phyloP scores from a whole-genome alignment of 2,888 invertebrate species.

The Dichetophora obliterata region DNA sequence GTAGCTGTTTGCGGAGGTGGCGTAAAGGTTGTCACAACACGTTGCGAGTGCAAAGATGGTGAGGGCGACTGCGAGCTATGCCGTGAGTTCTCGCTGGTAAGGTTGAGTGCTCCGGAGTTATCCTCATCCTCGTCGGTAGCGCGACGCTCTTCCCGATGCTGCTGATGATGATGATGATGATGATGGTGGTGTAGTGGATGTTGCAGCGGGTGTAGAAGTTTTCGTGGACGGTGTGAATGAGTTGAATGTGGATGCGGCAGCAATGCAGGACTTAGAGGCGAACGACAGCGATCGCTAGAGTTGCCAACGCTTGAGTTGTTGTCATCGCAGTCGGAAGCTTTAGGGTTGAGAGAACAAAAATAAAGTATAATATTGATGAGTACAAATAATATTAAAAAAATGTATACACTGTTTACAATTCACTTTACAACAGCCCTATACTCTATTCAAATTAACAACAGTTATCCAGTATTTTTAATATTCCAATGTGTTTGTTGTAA shows the following conservation, averaged over 20 bases:
- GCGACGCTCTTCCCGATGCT: constrained; percentile 6
- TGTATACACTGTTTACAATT: no score
- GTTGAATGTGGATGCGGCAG: constrained; percentile 49
- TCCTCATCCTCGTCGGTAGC: constrained; percentile 41
- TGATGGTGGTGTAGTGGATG: constrained; percentile 46
- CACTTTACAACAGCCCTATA: no score
- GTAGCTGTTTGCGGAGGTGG: constrained; percentile 49
- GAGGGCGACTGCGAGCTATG: constrained; percentile 64
- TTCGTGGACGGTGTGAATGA: constrained; percentile 47
- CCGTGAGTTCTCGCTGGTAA: constrained; percentile 67
- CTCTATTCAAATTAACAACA: no score
- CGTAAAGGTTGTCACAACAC: constrained; percentile 35
- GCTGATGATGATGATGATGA: constrained; percentile 38
- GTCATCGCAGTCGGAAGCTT: constrained; percentile 69
- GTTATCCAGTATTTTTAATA: no score
- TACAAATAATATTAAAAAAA: no score
- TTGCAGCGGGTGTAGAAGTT: constrained; percentile 50
- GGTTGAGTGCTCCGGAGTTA: constrained; percentile 63
- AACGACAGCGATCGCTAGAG: constrained; percentile 67
- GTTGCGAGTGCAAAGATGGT: constrained; percentile 52
- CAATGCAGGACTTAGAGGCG: constrained; percentile 63
- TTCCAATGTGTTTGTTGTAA: no score
- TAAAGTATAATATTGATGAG: no score
- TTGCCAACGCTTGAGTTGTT: constrained; percentile 67
- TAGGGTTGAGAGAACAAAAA: constrained; percentile 34